A percentile compares a stretch with the other conserved stretches of the same genome.
These are phyloP conservation scores for Bovichtus diacanthus DNA, from an alignment of 2,797 vertebrate genomes.

Conservation along the genomic window DNA sequence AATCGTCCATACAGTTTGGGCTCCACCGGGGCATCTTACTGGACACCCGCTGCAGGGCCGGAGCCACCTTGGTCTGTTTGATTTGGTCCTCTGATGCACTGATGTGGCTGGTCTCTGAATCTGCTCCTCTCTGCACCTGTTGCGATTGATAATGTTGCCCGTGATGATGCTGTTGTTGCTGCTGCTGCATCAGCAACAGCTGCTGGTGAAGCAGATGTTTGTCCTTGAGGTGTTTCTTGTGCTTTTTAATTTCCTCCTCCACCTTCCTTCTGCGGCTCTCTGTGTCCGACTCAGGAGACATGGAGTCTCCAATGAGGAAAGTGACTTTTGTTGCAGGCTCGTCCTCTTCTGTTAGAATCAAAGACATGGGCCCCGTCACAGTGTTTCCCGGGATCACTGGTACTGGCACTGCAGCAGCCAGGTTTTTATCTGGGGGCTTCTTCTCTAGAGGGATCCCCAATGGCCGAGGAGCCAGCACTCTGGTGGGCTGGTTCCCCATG, in stretches of 20 bases:
- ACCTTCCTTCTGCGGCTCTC: conserved; percentile 90
- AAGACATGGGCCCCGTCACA: conserved; percentile 58
- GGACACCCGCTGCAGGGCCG: conserved; percentile 80
- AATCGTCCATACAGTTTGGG: conserved; percentile 87
- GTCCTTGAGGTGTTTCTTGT: conserved; percentile 86
- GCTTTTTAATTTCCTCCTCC: conserved; percentile 88
- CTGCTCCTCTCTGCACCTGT: conserved; percentile 50
- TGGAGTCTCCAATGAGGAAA: conserved; percentile 97
- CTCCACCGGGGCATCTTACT: conserved; percentile 88
- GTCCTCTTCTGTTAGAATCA: conserved; percentile 78
- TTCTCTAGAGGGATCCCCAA: conserved; percentile 87
- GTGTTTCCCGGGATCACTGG: conserved; percentile 40
- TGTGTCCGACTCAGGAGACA: conserved; percentile 98
- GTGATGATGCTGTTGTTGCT: conserved; percentile 56
- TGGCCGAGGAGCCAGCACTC: conserved; percentile 63
- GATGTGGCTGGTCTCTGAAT: conserved; percentile 71
- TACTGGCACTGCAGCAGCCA: conserved; percentile 41
- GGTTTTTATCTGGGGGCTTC: conserved; percentile 93
- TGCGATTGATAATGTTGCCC: conserved; percentile 36
- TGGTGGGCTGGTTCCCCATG: conserved; percentile 64
- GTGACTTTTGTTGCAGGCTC: conserved; percentile 92
- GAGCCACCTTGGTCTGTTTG: conserved; percentile 79
- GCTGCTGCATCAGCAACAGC: conserved; percentile 38
- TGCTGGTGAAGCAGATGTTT: conserved; percentile 66
- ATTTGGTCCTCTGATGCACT: conserved; percentile 89